Conservation (phyloP, 2,888 invertebrate species). For the Scrobipalpa atriplicella region DNA sequence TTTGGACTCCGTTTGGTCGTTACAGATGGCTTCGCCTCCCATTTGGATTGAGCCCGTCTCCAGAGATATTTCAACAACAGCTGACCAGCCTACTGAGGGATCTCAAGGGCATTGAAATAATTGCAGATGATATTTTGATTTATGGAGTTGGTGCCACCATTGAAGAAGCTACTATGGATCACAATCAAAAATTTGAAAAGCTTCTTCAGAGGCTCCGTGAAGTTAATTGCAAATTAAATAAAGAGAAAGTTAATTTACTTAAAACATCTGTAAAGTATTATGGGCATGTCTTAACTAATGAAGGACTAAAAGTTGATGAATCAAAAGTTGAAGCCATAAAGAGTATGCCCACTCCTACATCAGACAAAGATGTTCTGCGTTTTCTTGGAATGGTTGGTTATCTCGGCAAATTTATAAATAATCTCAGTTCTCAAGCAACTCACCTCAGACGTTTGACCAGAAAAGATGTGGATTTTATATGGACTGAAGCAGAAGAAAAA, state of each 20-base stretch:
- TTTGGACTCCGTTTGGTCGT: conserved; percentile 29
- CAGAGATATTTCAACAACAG: neutral
- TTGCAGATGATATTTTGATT: conserved; percentile 25
- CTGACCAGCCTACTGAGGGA: neutral
- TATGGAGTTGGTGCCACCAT: conserved; percentile 27
- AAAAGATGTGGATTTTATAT: conserved; percentile 14
- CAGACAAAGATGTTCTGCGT: conserved; percentile 10
- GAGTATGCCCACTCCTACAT: conserved; percentile 24
- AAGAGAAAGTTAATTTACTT: too few relatives aligned
- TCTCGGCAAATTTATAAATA: conserved; percentile 20
- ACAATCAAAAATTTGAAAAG: conserved; percentile 21
- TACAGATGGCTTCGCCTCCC: conserved; percentile 3
- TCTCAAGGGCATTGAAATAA: conserved; percentile 18
- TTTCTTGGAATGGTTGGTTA: conserved; percentile 25
- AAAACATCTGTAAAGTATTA: too few relatives aligned
- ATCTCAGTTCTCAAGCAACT: conserved; percentile 17
- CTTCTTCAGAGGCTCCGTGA: conserved; percentile 13
- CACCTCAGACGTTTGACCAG: conserved; percentile 8
- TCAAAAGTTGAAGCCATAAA: conserved; percentile 14
- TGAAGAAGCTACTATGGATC: conserved; percentile 16
- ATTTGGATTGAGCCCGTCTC: neutral
- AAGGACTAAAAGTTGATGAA: conserved; percentile 19
- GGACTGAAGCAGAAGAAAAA: conserved; percentile 19
- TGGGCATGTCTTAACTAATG: too few relatives aligned
- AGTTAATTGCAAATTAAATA: too few relatives aligned